phyloP scores from a whole-genome alignment of 2,113 vertebrate genomes.

The Lasiurus borealis region DNA sequence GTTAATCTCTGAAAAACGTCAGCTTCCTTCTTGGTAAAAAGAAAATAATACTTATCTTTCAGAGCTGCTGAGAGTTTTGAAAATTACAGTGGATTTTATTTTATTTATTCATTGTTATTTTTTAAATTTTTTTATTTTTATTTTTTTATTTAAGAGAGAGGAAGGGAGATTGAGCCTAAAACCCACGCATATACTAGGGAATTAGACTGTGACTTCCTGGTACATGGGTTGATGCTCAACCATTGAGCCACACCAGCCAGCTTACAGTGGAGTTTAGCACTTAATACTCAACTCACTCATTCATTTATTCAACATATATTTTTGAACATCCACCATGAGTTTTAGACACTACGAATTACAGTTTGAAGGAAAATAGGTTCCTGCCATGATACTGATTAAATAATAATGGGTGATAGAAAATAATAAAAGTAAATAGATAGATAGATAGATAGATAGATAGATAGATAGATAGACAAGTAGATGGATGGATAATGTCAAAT shows the following conservation, averaged over 20 bases:
- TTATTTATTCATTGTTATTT: too few relatives aligned
- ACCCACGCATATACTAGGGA: too few relatives aligned
- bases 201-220: too few relatives aligned
- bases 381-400: not conserved
- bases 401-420: not conserved
- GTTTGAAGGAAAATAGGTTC: slow-evolving; percentile 8
- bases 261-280: not conserved
- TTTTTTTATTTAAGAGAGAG: too few relatives aligned
- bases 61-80: not conserved
- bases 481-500: not conserved
- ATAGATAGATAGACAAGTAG: not conserved
- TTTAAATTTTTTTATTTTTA: too few relatives aligned
- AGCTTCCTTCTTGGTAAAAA: not conserved
- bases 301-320: not conserved
- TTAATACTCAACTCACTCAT: not conserved
- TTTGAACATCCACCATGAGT: not conserved
- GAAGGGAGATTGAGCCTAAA: too few relatives aligned
- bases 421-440: not conserved
- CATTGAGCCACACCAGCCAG: too few relatives aligned
- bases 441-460: not conserved
- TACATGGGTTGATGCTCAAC: too few relatives aligned
- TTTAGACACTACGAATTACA: not conserved
- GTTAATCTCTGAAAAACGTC: not conserved
- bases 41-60: not conserved
- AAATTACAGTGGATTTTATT: not conserved